Base-by-base conservation (phyloP, 2,113 vertebrate species). In the Thamnaconus septentrionalis region DNA sequence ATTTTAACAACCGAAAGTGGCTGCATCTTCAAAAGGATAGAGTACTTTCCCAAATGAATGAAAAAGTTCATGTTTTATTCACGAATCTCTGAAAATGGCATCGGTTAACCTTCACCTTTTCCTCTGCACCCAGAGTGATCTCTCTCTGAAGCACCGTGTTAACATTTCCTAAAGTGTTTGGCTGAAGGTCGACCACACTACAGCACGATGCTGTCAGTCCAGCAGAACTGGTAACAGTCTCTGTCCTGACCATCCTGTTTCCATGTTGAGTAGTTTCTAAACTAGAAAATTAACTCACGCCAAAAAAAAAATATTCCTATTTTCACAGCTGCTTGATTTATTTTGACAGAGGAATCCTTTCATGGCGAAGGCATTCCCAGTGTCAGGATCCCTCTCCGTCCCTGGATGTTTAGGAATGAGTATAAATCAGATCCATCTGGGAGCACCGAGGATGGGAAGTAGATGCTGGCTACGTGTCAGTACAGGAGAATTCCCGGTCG, bases 351-450 rank as follows among this genome's bases (percentile, higher is more conserved):
- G 46, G 11, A 44, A 47, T 65, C 47, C 41, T 53, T 41, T 59
- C 50, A 53, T 0, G 4, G 8, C 8, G 5, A 1, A 1, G 41
- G 47, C 48, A 53, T 53, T 62, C 59, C 62, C 52, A 8, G 41
- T 51, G 67, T 66, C 62, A 59, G 57, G 45, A 61, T 58, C 75
- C 47, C 18, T 61, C 47, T 54, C 50, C 42, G 55, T 45, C 50
- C 59, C 57, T n/a, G 42, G 47, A 66, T 66, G 56, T 79, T 75
- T 71, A 46, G 61, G 68, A 55, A 57, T 49, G 11, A 52, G 41
- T 9, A 56, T 59, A 74, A 80, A 81, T 63, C 48, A 74, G 61
- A 48, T 74, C 76, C 84, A 78, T 83, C 63, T 73, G 67, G 56
- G 52, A 49, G 12, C 42, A 39, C 7, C 10, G 18, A 64, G 4